Evolutionary conservation across 1,140 invertebrate genomes (phyloP).

Genomic region (Piezodorus guildinii): DNA sequence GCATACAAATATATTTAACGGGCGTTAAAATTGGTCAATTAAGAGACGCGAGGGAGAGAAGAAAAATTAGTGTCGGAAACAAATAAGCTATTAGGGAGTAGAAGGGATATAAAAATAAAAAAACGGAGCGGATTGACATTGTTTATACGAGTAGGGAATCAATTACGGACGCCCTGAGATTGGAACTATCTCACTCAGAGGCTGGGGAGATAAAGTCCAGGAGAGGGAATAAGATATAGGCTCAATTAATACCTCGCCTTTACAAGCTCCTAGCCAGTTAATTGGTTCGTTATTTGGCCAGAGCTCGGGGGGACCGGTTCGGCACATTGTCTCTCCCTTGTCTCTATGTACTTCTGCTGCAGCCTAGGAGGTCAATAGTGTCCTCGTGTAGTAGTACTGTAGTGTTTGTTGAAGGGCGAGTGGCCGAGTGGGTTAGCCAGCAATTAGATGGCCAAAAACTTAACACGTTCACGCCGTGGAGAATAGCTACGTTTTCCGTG

Average conservation of each 20-base stretch:
- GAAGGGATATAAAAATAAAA: neutral
- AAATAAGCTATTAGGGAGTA: slow-evolving; percentile 9
- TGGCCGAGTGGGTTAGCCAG: no score
- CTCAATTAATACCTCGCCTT: slow-evolving; percentile 2
- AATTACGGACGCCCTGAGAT: neutral
- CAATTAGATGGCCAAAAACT: no score
- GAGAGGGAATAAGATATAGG: neutral
- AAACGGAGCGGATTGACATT: neutral
- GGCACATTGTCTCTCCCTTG: neutral
- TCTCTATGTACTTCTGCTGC: no score
- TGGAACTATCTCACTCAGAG: neutral
- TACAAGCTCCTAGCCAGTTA: neutral
- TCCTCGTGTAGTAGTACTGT: no score
- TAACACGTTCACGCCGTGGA: no score
- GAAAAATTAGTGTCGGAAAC: slow-evolving; percentile 5
- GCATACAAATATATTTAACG: no score
- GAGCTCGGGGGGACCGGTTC: neutral
- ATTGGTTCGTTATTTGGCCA: slow-evolving; percentile 4
- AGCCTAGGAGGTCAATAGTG: no score
- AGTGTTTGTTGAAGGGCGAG: no score
- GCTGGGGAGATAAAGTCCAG: neutral
- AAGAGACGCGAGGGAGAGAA: neutral
- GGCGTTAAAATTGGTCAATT: no score
- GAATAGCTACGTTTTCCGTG: no score
- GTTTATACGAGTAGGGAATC: slow-evolving; percentile 1